These are phyloP conservation scores for Tragulus kanchil DNA, from an alignment of 2,113 vertebrate genomes.

Conservation along the genomic window DNA sequence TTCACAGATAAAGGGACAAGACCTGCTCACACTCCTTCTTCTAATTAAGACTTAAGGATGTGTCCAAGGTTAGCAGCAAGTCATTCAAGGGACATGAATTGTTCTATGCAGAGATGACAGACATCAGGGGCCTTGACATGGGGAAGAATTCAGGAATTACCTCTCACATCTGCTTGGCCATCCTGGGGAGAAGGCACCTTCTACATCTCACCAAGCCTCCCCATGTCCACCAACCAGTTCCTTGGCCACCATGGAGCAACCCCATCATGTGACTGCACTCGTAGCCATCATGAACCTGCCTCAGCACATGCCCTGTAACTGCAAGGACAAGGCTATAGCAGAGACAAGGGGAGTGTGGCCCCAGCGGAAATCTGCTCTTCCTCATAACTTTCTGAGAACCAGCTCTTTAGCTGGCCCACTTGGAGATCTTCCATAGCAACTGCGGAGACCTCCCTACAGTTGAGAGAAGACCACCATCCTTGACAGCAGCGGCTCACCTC, in stretches of 20 bases:
- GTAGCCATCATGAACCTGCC: too few species aligned
- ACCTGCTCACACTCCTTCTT: neutral
- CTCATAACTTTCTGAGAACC: neutral
- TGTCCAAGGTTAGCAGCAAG: neutral
- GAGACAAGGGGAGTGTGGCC: neutral
- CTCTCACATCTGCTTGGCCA: neutral
- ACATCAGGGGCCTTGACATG: neutral
- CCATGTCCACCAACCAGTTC: neutral
- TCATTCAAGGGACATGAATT: neutral
- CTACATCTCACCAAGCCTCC: neutral
- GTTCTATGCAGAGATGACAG: neutral
- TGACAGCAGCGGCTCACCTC: neutral
- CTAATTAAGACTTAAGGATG: neutral
- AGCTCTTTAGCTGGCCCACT: neutral
- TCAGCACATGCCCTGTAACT: neutral
- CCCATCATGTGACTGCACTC: neutral
- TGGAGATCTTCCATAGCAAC: constrained; percentile 27
- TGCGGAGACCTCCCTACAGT: neutral
- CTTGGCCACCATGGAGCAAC: neutral
- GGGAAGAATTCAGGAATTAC: neutral
- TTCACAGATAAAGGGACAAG: neutral
- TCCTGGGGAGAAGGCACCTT: neutral
- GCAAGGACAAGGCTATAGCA: neutral
- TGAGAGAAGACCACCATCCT: neutral
- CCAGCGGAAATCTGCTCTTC: constrained; percentile 1